Evolutionary conservation across 2,888 invertebrate genomes (phyloP), one percentile per base, ranked within the genome.

Genomic region (Hesperia comma): DNA sequence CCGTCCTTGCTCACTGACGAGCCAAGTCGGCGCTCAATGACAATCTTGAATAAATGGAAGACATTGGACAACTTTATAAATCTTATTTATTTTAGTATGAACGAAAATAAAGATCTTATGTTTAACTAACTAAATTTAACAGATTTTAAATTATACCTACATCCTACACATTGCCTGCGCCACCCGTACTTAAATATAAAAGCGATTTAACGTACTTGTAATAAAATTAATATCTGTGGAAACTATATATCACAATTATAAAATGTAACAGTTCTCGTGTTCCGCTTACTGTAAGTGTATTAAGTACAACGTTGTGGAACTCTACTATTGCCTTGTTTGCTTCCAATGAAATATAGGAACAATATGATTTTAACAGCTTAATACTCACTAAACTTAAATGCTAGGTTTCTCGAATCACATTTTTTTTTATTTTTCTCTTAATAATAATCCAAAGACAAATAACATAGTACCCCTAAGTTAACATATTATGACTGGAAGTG

Each of bases 401-500:
- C 60, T 60, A 66, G 46, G 55, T 67, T 67, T 66, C 15, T 61
- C 77, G 80, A 82, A 90, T 90, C 91, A 90, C 89, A 88, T 86
- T 81, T 83, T 83, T 82, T 84, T 82, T 75, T 70, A 68, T 73
- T 80, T 83, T 83, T 80, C 77, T 75, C 80, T 80, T 80, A 82
- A 74, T 73, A 77, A 77, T 77, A 79, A 81, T 78, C 79, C 78
- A 81, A 82, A 82, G 79, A 81, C 79, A 53, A 54, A 43, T 66
- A 51, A 54, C 66, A 84, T 84, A 84, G 87, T 88, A 88, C 86
- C 81, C 84, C 86, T 88, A 87, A 79, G 81, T 82, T 89, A 87
- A 90, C 87, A 88, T 92, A 92, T 92, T 92, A 92, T 92, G 92
- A 92, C 92, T 92, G 88, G 87, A 91, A 91, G 91, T 92, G 92